Percentiles rank a stretch among this genome's conserved stretches.
These are phyloP conservation scores for Drosophila birchii DNA, from an alignment of 2,888 invertebrate genomes.

Conservation along the genomic window DNA sequence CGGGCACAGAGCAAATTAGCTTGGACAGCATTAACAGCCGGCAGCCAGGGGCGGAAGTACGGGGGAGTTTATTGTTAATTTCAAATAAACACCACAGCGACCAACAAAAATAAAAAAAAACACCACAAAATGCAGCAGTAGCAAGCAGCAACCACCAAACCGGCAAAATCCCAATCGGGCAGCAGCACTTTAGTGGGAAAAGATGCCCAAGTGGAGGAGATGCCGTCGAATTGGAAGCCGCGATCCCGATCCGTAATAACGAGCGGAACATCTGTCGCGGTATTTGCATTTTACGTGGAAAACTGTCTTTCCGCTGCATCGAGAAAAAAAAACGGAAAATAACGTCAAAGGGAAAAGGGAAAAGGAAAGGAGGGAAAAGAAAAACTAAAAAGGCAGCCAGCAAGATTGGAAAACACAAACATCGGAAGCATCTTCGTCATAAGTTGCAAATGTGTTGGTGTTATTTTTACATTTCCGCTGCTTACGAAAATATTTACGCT, in stretches of 20 bases:
- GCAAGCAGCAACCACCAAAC: conserved; percentile 42
- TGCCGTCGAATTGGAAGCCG: conserved; percentile 29
- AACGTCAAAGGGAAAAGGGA: not conserved
- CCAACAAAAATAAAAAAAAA: conserved; percentile 23
- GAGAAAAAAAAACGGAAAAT: conserved; percentile 25
- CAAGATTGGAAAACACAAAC: conserved; percentile 52
- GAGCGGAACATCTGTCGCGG: conserved; percentile 69
- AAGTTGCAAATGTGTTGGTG: conserved; percentile 68
- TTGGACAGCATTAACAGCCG: conserved; percentile 38
- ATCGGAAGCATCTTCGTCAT: conserved; percentile 47
- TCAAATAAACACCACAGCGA: conserved; percentile 43
- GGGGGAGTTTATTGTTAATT: conserved; percentile 49
- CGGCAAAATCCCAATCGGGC: conserved; percentile 52
- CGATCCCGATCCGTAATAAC: conserved; percentile 49
- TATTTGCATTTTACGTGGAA: conserved; percentile 69
- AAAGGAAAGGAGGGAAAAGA: conserved; percentile 2
- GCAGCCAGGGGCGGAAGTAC: conserved; percentile 33
- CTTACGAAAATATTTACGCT: conserved; percentile 71
- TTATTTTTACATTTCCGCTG: conserved; percentile 80
- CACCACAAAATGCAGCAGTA: conserved; percentile 42
- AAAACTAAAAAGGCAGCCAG: conserved; percentile 11
- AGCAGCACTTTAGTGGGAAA: conserved; percentile 37
- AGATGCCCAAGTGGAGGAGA: conserved; percentile 38
- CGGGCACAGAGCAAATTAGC: conserved; percentile 52
- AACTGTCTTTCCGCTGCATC: conserved; percentile 59